Evolutionary conservation across 2,797 vertebrate genomes (phyloP).

Genomic region (Cynodonichthys magdalenae): DNA sequence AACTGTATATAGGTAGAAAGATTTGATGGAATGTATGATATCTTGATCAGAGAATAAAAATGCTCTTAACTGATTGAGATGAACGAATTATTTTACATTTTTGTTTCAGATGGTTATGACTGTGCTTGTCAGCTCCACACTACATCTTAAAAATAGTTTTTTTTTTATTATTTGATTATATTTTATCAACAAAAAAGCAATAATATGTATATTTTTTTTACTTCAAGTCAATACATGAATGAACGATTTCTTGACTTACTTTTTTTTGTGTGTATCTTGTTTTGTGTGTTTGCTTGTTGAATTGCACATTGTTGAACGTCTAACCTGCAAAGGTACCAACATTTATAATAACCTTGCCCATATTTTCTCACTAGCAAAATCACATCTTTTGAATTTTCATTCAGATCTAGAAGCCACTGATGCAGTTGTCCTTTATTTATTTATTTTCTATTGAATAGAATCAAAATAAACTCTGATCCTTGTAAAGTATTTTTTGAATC

Average conservation of each 20-base stretch:
- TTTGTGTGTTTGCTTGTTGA: slow-evolving; percentile 67
- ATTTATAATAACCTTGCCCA: slow-evolving; percentile 3
- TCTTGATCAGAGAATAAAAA: slow-evolving; percentile 30
- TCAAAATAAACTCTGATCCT: no score
- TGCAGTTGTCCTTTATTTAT: no score
- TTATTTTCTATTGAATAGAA: no score
- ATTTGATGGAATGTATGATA: slow-evolving; percentile 56
- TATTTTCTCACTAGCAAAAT: neutral
- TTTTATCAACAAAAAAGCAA: slow-evolving; percentile 36
- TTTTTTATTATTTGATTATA: neutral
- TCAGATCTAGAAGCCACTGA: no score
- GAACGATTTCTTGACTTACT: slow-evolving; percentile 43
- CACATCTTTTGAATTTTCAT: neutral
- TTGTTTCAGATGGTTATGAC: slow-evolving; percentile 39
- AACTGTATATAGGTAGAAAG: slow-evolving; percentile 71
- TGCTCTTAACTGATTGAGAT: slow-evolving; percentile 34
- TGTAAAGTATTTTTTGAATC: slow-evolving; percentile 6
- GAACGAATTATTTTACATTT: slow-evolving; percentile 34
- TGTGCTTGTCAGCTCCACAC: slow-evolving; percentile 40
- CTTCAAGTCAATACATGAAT: slow-evolving; percentile 31
- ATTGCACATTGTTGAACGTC: slow-evolving; percentile 66
- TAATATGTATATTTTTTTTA: slow-evolving; percentile 44
- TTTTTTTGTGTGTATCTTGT: slow-evolving; percentile 53
- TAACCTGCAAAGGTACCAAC: slow-evolving; percentile 29
- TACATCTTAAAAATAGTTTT: slow-evolving; percentile 14